Conservation (phyloP, 2,113 vertebrate species). For the Limnothrissa miodon region DNA sequence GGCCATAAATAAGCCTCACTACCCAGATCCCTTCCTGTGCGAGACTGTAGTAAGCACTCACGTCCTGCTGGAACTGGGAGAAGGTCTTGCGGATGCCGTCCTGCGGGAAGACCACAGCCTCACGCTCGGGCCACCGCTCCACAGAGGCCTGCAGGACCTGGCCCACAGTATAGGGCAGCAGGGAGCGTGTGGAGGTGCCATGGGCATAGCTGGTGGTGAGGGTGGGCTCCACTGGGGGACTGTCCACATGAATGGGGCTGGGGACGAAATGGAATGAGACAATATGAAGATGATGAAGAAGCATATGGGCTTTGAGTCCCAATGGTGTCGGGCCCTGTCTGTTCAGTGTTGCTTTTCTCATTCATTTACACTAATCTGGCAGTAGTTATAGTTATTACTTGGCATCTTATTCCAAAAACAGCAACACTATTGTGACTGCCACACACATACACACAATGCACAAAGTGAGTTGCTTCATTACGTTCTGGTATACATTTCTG, state of each 20-base stretch:
- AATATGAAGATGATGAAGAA: too few species aligned
- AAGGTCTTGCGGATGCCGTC: slow-evolving; percentile 80
- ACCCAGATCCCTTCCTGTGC: not conserved
- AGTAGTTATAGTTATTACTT: too few species aligned
- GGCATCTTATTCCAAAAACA: too few species aligned
- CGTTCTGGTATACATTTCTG: too few species aligned
- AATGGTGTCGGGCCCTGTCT: too few species aligned
- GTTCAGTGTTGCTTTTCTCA: too few species aligned
- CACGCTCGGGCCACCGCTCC: slow-evolving; percentile 68
- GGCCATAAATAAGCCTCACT: not conserved
- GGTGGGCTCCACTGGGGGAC: slow-evolving; percentile 40
- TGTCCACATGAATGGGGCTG: slow-evolving; percentile 69
- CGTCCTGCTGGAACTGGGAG: slow-evolving; percentile 82
- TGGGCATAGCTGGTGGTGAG: slow-evolving; percentile 80
- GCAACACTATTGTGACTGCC: too few species aligned
- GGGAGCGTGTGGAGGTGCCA: slow-evolving; percentile 57
- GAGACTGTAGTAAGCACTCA: slow-evolving; percentile 57
- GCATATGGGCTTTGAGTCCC: too few species aligned
- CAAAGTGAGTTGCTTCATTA: too few species aligned
- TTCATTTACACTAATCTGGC: too few species aligned
- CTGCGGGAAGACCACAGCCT: slow-evolving; percentile 74
- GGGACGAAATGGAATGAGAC: not conserved
- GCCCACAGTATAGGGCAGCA: slow-evolving; percentile 71
- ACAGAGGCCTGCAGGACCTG: slow-evolving; percentile 67
- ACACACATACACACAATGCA: too few species aligned